Evolutionary conservation across 2,113 vertebrate genomes (phyloP).

Genomic region (Scolopax mira): DNA sequence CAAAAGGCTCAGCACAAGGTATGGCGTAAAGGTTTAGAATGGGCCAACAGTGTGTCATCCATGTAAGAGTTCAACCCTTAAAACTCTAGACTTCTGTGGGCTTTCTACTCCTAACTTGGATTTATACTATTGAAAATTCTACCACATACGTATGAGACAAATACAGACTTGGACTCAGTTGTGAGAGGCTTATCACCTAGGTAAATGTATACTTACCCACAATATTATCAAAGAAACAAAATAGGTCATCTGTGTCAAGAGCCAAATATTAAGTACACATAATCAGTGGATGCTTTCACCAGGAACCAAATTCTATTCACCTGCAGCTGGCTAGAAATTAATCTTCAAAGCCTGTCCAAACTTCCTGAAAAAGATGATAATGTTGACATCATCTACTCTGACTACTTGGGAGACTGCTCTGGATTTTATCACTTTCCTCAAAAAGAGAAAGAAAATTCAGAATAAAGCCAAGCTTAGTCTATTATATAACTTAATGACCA

Average conservation of each 20-base stretch:
- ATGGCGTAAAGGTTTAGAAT: neutral
- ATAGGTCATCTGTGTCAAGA: neutral
- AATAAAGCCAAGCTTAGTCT: neutral
- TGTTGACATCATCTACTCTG: neutral
- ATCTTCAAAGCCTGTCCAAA: neutral
- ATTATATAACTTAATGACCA: neutral
- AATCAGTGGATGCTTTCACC: neutral
- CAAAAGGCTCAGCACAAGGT: neutral
- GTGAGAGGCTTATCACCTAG: neutral
- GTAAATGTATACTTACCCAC: neutral
- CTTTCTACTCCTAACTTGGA: neutral
- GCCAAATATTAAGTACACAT: neutral
- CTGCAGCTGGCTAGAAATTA: neutral
- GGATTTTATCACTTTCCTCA: neutral
- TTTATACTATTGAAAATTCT: neutral
- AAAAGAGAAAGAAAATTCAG: neutral
- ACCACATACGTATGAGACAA: accelerated
- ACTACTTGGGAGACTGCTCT: neutral
- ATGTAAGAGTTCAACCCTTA: neutral
- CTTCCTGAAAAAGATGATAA: neutral
- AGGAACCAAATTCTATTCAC: neutral
- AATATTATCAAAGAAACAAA: neutral
- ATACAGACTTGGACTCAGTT: neutral
- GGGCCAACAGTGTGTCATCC: neutral
- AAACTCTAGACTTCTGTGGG: neutral